These are phyloP conservation scores for Troides helena DNA, from an alignment of 2,888 invertebrate species.

Conservation along the genomic window DNA sequence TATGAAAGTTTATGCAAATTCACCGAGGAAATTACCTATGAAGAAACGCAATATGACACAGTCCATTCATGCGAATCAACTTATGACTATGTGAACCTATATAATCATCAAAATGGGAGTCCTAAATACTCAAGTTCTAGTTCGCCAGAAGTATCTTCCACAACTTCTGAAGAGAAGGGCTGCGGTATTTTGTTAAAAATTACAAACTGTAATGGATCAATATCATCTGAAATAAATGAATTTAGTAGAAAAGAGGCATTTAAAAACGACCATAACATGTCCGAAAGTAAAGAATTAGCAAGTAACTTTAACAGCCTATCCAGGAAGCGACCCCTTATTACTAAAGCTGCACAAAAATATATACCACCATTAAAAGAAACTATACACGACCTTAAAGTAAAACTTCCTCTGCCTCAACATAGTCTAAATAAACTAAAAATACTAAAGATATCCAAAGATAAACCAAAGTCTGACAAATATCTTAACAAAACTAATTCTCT, in stretches of 20 bases:
- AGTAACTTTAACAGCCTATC: slow-evolving; percentile 44
- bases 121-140: slow-evolving; percentile 48
- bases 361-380: slow-evolving; percentile 71
- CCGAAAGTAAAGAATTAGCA: slow-evolving; percentile 58
- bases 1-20: slow-evolving; percentile 32
- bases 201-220: slow-evolving; percentile 64
- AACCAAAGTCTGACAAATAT: slow-evolving; percentile 48
- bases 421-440: slow-evolving; percentile 67
- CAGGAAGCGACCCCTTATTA: slow-evolving; percentile 59
- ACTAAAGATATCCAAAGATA: slow-evolving; percentile 63
- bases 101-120: slow-evolving; percentile 43
- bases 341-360: slow-evolving; percentile 77
- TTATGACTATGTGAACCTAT: slow-evolving; percentile 48
- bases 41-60: slow-evolving; percentile 40
- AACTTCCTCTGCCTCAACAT: slow-evolving; percentile 68
- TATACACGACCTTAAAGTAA: slow-evolving; percentile 66
- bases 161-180: slow-evolving; percentile 69
- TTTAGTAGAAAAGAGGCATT: slow-evolving; percentile 40
- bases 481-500: slow-evolving; percentile 41
- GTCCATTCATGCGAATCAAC: slow-evolving; percentile 56
- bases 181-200: slow-evolving; percentile 68
- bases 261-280: slow-evolving; percentile 59
- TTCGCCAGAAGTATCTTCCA: slow-evolving; percentile 74
- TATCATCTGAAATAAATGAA: slow-evolving; percentile 61
- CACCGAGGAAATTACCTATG: slow-evolving; percentile 2